A percentile compares a stretch with the other conserved stretches of the same genome.
These are phyloP conservation scores for Lucifuga dentata DNA, from an alignment of 2,113 vertebrate species.

Conservation along the genomic window DNA sequence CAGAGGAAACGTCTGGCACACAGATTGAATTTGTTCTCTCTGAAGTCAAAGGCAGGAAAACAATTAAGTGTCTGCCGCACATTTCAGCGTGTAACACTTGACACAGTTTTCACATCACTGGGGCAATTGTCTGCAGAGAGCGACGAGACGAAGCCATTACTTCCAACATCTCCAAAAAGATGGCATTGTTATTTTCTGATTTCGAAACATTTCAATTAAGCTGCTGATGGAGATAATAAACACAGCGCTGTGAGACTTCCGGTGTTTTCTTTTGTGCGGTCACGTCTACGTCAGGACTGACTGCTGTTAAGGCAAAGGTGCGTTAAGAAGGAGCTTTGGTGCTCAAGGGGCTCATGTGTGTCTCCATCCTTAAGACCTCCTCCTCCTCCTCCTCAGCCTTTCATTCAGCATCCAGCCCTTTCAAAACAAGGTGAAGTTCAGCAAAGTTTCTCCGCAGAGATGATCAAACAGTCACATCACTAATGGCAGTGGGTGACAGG, in stretches of 20 bases:
- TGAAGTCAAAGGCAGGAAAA: slow-evolving; percentile 84
- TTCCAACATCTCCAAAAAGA: slow-evolving; percentile 76
- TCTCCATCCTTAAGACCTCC: slow-evolving; percentile 29
- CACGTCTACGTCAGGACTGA: slow-evolving; percentile 59
- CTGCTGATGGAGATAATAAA: slow-evolving; percentile 77
- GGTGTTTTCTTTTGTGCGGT: slow-evolving; percentile 72
- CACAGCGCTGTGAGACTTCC: slow-evolving; percentile 71
- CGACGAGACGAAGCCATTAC: slow-evolving; percentile 82
- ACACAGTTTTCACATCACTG: slow-evolving; percentile 85
- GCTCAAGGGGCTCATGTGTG: slow-evolving; percentile 25
- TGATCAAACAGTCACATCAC: slow-evolving; percentile 94
- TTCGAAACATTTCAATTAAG: slow-evolving; percentile 86
- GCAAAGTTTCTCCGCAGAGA: slow-evolving; percentile 88
- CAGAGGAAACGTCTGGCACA: slow-evolving; percentile 82
- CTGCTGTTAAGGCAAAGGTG: slow-evolving; percentile 63
- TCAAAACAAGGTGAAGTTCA: slow-evolving; percentile 96
- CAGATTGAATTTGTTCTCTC: slow-evolving; percentile 85
- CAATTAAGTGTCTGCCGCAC: slow-evolving; percentile 84
- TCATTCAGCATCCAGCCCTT: slow-evolving; percentile 87
- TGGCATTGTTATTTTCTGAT: slow-evolving; percentile 78
- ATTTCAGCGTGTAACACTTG: slow-evolving; percentile 82
- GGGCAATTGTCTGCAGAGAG: slow-evolving; percentile 83
- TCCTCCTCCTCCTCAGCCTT: slow-evolving; percentile 60
- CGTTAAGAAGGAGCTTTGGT: slow-evolving; percentile 53
- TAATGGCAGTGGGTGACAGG: slow-evolving; percentile 95